phyloP scores from a whole-genome alignment of 2,113 vertebrate genomes.

The Pterocles gutturalis region DNA sequence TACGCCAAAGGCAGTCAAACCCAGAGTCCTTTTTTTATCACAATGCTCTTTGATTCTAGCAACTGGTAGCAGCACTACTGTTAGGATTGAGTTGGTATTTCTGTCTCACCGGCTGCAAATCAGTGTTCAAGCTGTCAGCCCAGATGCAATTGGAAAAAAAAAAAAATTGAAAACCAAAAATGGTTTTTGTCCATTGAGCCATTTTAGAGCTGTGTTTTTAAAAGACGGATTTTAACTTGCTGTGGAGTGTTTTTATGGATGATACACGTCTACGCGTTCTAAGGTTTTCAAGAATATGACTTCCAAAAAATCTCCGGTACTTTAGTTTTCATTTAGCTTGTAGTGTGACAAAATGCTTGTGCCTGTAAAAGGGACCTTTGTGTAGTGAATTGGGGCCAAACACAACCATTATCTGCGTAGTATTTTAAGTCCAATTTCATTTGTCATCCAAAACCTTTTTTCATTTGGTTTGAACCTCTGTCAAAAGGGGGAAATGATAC shows the following conservation, averaged over 20 bases:
- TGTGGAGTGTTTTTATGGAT: neutral
- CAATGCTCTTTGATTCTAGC: conserved; percentile 66
- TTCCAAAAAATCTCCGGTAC: neutral
- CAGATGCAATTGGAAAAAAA: conserved; percentile 15
- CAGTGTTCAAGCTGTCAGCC: conserved; percentile 60
- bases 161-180: neutral
- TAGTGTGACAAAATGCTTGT: neutral
- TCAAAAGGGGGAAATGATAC: neutral
- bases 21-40: conserved; percentile 48
- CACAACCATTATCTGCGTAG: neutral
- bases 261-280: rapidly evolving
- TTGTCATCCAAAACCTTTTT: neutral
- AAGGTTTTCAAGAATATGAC: neutral
- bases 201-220: conserved; percentile 9
- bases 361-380: neutral
- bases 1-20: neutral
- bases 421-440: neutral
- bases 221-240: neutral
- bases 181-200: neutral
- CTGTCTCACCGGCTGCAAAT: conserved; percentile 45
- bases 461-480: neutral
- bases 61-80: conserved; percentile 54
- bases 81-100: conserved; percentile 57
- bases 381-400: neutral
- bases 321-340: neutral